A percentile compares a stretch with the other conserved stretches of the same genome.
Conservation (phyloP, 2,113 vertebrate genomes). For the Labeo rohita region DNA sequence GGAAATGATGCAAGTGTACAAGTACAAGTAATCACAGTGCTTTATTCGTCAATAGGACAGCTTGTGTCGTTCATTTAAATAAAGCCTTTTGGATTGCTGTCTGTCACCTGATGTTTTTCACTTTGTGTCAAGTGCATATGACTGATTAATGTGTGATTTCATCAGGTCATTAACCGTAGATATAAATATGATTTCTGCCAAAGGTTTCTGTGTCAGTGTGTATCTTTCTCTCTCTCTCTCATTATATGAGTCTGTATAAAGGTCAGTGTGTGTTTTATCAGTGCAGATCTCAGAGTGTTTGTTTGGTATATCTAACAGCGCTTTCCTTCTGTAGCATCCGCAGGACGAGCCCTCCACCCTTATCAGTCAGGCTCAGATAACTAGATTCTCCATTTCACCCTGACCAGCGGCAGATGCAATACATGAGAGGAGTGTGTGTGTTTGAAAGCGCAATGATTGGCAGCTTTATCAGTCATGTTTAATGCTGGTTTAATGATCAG, state of each 20-base stretch:
- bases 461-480: conserved; percentile 13
- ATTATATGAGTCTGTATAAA: background rate
- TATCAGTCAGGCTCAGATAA: background rate
- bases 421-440: background rate
- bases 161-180: background rate
- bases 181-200: background rate
- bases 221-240: background rate
- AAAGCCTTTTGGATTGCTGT: background rate
- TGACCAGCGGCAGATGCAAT: background rate
- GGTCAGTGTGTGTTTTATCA: background rate
- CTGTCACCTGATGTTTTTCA: background rate
- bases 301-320: background rate
- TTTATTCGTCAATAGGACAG: background rate
- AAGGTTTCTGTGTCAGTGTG: conserved; percentile 3
- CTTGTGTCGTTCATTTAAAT: background rate
- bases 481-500: background rate
- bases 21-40: conserved; percentile 17
- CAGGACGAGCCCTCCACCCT: background rate
- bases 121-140: background rate
- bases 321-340: background rate
- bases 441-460: background rate
- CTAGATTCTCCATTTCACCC: background rate
- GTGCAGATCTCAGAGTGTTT: background rate
- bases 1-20: background rate
- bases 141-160: background rate